Evolutionary conservation across 2,888 invertebrate species (phyloP).

Genomic region (Baccha elongata): DNA sequence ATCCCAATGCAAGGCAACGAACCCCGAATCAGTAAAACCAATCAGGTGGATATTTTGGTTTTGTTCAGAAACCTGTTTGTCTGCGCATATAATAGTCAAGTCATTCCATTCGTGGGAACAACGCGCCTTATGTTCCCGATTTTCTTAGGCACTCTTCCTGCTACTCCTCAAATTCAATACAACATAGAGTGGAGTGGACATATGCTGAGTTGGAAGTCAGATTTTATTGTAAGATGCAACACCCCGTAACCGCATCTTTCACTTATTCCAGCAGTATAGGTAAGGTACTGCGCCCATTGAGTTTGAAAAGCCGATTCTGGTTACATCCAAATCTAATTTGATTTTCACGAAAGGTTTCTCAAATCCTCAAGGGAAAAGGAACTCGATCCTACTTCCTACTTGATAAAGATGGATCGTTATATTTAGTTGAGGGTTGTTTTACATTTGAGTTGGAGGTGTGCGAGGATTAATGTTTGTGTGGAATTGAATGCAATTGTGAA

Average conservation of each 20-base stretch:
- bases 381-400: slow-evolving; percentile 44
- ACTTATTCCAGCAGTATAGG: slow-evolving; percentile 6
- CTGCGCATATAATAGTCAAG: slow-evolving; percentile 3
- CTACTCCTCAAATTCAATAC: slow-evolving; percentile 13
- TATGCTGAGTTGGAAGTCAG: slow-evolving; percentile 25
- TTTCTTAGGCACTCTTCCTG: slow-evolving; percentile 23
- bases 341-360: slow-evolving; percentile 23
- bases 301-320: slow-evolving; percentile 28
- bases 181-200: slow-evolving; percentile 18
- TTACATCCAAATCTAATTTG: slow-evolving; percentile 55
- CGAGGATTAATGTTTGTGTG: background rate
- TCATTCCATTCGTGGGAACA: slow-evolving; percentile 55
- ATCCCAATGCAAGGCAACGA: slow-evolving; percentile 22
- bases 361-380: slow-evolving; percentile 40
- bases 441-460: background rate
- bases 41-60: slow-evolving; percentile 54
- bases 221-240: slow-evolving; percentile 40
- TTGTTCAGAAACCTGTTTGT: slow-evolving; percentile 48
- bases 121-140: slow-evolving; percentile 45
- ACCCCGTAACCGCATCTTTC: slow-evolving; percentile 46
- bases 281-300: slow-evolving; percentile 11
- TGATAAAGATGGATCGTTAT: slow-evolving; percentile 15
- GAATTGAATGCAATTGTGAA: slow-evolving; percentile 35
- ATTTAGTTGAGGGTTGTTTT: background rate
- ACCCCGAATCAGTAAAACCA: slow-evolving; percentile 43